Base-by-base conservation (phyloP, 2,113 vertebrate species). In the Erythrocercus mccallii region DNA sequence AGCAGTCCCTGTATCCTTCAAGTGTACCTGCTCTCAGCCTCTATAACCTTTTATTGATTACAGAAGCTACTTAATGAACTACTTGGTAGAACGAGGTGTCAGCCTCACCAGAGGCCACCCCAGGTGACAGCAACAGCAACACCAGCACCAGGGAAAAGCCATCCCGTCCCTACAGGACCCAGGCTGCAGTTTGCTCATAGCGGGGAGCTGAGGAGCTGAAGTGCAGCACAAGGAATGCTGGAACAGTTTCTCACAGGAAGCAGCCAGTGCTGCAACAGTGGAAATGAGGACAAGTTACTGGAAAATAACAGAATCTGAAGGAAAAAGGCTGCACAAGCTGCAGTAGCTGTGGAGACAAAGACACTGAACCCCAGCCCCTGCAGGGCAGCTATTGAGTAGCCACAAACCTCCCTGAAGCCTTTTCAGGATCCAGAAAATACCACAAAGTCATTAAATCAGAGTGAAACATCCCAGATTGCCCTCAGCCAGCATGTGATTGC, bases 361-460 rank as follows among this genome's bases (percentile, higher is more conserved):
- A 56, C 31, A 38, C 8, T 1, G 0, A 61, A 61, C 13, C 7
- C 20, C 53, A 51, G 11, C 15, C 62, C 35, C 68, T 4, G 15
- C 90, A 30, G 74, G 0, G 1, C 2, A 0, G 47, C 47, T 79
- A 6, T 0, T 9, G 45, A 60, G 18, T 50, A 81, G 57, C 11
- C 47, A 76, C 45, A 60, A 25, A 72, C 35, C 27, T n/a, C 35
- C 2, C 24, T 6, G 12, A n/a, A 38, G 48, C 25, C 47, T 71
- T 45, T 54, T 58, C 38, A 24, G n/a, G 11, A n/a, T 11, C 15
- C 2, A 9, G 25, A 72, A 30, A 83, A 35, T 23, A 25, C 5
- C n/a, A 14, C 4, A 2, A 18, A 23, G 5, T 15, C n/a, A 24
- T 30, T 12, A 30, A 28, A 60, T n/a, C 20, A 51, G 19, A 50